A percentile compares a stretch with the other conserved stretches of the same genome.
Evolutionary conservation across 2,888 invertebrate genomes (phyloP).

Genomic region (Netelia melanura): DNA sequence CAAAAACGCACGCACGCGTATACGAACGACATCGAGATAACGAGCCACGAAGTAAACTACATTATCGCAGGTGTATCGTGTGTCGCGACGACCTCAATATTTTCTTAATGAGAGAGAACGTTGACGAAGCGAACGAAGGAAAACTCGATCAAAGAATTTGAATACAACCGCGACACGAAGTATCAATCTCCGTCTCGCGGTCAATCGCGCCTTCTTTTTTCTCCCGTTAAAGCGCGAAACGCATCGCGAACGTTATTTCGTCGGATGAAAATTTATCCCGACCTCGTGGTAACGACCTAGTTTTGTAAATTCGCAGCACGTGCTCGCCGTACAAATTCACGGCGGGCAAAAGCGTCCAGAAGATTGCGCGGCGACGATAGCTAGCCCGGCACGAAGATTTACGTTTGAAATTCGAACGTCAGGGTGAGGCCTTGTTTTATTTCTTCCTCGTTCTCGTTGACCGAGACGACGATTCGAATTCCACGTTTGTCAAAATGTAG

Average conservation of each 20-base stretch:
- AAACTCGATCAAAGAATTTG: background rate
- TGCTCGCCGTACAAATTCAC: constrained; percentile 35
- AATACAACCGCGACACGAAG: background rate
- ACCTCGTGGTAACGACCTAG: constrained; percentile 4
- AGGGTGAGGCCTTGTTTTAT: too few relatives aligned
- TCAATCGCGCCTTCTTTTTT: too few relatives aligned
- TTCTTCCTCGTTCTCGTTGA: too few relatives aligned
- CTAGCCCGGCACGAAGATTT: constrained; percentile 47
- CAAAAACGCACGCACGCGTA: background rate
- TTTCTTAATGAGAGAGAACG: constrained; percentile 12
- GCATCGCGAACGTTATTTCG: too few relatives aligned
- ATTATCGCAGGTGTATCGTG: constrained; percentile 18
- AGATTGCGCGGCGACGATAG: constrained; percentile 12
- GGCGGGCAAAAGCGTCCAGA: constrained; percentile 2
- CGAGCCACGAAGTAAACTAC: constrained; percentile 18
- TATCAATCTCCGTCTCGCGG: too few relatives aligned
- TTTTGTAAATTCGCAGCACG: constrained; percentile 30
- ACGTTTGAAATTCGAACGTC: constrained; percentile 56
- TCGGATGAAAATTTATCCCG: too few relatives aligned
- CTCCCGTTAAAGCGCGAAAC: too few relatives aligned
- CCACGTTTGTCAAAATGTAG: too few relatives aligned
- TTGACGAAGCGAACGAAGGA: background rate
- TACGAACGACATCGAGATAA: constrained; percentile 24
- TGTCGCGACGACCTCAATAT: constrained; percentile 9
- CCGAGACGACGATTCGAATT: too few relatives aligned